Percentiles rank a stretch among this genome's conserved stretches.
phyloP scores from a whole-genome alignment of 2,888 invertebrate species.

The Lasioglossum vierecki region DNA sequence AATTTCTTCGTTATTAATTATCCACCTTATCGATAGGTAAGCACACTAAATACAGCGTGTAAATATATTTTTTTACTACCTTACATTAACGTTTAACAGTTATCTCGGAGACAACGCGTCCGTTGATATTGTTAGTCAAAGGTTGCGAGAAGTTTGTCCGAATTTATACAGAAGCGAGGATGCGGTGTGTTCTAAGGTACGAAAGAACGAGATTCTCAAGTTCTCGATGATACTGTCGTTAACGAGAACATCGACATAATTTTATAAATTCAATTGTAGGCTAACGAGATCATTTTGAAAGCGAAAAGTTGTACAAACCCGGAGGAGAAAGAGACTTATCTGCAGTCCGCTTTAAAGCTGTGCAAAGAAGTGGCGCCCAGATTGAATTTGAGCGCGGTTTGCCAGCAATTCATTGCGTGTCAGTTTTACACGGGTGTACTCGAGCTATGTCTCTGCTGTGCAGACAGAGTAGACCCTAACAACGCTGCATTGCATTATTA shows the following conservation, averaged over 20 bases:
- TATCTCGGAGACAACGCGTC: conserved; percentile 98
- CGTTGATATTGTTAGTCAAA: conserved; percentile 95
- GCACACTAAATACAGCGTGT: conserved; percentile 39
- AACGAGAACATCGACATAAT: background rate
- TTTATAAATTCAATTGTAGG: conserved; percentile 85
- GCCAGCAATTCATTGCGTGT: conserved; percentile 92
- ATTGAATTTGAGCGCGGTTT: conserved; percentile 93
- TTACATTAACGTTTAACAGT: conserved; percentile 84
- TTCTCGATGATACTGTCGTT: background rate
- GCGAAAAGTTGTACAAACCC: conserved; percentile 90
- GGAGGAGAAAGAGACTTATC: conserved; percentile 91
- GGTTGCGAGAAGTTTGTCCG: conserved; percentile 95
- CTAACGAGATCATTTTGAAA: conserved; percentile 94
- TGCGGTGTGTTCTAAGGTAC: conserved; percentile 96
- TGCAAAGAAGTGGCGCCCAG: conserved; percentile 96
- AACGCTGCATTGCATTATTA: conserved; percentile 95
- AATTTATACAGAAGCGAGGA: conserved; percentile 97
- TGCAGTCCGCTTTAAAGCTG: conserved; percentile 90
- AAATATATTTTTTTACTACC: conserved; percentile 25
- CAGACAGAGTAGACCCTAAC: conserved; percentile 94
- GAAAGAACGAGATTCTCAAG: background rate
- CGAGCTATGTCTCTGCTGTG: conserved; percentile 93
- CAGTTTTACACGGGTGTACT: conserved; percentile 95
- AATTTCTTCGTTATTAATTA: conserved; percentile 90
- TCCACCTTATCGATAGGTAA: conserved; percentile 91